Percentiles rank a stretch among this genome's conserved stretches.
Evolutionary conservation across 1,140 invertebrate species (phyloP).

Genomic region (Eumaeus atala): DNA sequence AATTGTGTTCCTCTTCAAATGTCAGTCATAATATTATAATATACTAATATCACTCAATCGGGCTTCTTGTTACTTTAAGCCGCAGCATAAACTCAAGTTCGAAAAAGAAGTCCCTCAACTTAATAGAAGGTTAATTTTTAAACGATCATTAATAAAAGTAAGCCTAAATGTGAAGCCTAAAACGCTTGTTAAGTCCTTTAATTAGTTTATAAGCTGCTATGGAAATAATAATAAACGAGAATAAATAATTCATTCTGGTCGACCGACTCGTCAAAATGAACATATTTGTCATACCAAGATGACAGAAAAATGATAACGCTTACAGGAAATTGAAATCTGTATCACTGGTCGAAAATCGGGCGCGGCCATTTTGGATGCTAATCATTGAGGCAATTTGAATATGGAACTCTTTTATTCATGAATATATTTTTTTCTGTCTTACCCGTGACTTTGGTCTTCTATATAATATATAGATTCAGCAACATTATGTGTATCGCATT

Average conservation of each 20-base stretch:
- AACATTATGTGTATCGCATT: too few relatives aligned
- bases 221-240: conserved; percentile 45
- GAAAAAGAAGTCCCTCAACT: too few relatives aligned
- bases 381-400: conserved; percentile 61
- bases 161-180: too few relatives aligned
- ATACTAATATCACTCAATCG: too few relatives aligned
- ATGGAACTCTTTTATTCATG: conserved; percentile 58
- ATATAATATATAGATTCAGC: too few relatives aligned
- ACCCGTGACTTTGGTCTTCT: neutral
- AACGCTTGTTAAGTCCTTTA: too few relatives aligned
- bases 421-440: conserved; percentile 44
- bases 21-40: too few relatives aligned
- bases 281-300: conserved; percentile 70
- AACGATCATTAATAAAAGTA: too few relatives aligned
- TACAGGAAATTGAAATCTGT: conserved; percentile 70
- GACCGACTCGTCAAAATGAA: conserved; percentile 62
- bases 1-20: too few relatives aligned
- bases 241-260: conserved; percentile 54
- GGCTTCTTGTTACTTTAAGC: too few relatives aligned
- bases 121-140: too few relatives aligned
- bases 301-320: conserved; percentile 50
- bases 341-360: conserved; percentile 63
- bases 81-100: too few relatives aligned
- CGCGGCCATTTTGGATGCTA: conserved; percentile 61
- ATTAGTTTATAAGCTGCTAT: neutral